Conservation (phyloP, 2,113 vertebrate species). For the Zapornia atra region DNA sequence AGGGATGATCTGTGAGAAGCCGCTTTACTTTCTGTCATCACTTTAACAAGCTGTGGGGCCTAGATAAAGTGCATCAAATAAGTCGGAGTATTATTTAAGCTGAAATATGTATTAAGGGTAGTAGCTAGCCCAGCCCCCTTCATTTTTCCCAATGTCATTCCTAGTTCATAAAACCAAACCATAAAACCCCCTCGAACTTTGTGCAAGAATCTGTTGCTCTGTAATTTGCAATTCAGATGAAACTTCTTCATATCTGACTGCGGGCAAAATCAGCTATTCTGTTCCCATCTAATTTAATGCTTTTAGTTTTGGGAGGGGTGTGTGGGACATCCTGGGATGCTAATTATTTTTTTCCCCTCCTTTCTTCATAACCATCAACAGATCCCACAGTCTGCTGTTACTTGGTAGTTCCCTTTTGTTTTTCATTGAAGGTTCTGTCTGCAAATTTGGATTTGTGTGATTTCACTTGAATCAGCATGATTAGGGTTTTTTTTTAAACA, state of each 20-base stretch:
- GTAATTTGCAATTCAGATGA: constrained; percentile 61
- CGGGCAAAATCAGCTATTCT: constrained; percentile 44
- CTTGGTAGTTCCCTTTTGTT: not conserved
- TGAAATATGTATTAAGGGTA: constrained; percentile 7
- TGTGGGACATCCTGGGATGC: constrained; percentile 16
- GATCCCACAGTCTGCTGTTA: not conserved
- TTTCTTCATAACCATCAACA: not conserved
- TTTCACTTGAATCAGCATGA: not conserved
- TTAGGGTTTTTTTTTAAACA: not conserved
- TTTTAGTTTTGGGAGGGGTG: constrained; percentile 17
- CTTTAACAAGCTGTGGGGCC: not conserved
- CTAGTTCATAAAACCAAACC: constrained; percentile 56
- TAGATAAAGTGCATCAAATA: not conserved
- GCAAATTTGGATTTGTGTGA: not conserved
- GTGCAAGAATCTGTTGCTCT: constrained; percentile 61
- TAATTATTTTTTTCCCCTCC: constrained; percentile 3
- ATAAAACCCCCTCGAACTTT: constrained; percentile 45
- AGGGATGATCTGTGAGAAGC: not conserved
- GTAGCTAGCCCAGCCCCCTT: not conserved
- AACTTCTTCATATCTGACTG: constrained; percentile 39
- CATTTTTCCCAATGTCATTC: not conserved
- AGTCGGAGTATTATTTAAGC: not conserved
- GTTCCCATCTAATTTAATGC: constrained; percentile 48
- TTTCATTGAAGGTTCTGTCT: not conserved
- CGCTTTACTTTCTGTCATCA: constrained; percentile 6